Conservation (phyloP, 2,113 vertebrate species). For the Verasper variegatus region DNA sequence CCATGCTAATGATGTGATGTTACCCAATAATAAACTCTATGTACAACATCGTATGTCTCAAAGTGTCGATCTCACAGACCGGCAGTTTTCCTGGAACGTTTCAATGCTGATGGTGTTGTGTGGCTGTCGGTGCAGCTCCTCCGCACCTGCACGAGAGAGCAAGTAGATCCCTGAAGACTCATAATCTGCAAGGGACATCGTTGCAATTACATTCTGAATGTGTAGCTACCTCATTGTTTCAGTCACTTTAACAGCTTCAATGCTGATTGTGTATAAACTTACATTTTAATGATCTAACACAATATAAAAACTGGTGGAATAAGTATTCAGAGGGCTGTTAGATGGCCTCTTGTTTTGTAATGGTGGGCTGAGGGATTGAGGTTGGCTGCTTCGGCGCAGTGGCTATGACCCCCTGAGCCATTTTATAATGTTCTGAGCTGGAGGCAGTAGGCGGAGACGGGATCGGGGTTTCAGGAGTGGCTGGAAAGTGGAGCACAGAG, state of each 20-base stretch:
- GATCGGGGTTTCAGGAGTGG: slow-evolving; percentile 97
- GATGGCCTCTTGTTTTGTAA: slow-evolving; percentile 98
- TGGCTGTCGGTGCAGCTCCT: slow-evolving; percentile 16
- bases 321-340: slow-evolving; percentile 71
- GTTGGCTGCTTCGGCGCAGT: slow-evolving; percentile 91
- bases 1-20: slow-evolving; percentile 42
- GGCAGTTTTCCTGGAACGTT: slow-evolving; percentile 23
- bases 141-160: slow-evolving; percentile 42
- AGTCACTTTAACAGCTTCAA: slow-evolving; percentile 60
- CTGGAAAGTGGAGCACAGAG: slow-evolving; percentile 80
- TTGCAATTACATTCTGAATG: slow-evolving; percentile 34
- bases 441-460: slow-evolving; percentile 94
- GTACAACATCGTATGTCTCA: slow-evolving; percentile 26
- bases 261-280: slow-evolving; percentile 46
- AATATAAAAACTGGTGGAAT: slow-evolving; percentile 39
- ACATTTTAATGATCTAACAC: slow-evolving; percentile 46
- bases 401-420: slow-evolving; percentile 92
- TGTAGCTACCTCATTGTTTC: slow-evolving; percentile 50
- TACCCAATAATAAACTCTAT: slow-evolving; percentile 43
- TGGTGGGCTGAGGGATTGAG: slow-evolving; percentile 91
- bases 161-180: slow-evolving; percentile 52
- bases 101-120: background rate
- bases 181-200: slow-evolving; percentile 32
- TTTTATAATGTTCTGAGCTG: slow-evolving; percentile 95
- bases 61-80: slow-evolving; percentile 27